Conservation (phyloP, 2,113 vertebrate species). For the Melozone crissalis region DNA sequence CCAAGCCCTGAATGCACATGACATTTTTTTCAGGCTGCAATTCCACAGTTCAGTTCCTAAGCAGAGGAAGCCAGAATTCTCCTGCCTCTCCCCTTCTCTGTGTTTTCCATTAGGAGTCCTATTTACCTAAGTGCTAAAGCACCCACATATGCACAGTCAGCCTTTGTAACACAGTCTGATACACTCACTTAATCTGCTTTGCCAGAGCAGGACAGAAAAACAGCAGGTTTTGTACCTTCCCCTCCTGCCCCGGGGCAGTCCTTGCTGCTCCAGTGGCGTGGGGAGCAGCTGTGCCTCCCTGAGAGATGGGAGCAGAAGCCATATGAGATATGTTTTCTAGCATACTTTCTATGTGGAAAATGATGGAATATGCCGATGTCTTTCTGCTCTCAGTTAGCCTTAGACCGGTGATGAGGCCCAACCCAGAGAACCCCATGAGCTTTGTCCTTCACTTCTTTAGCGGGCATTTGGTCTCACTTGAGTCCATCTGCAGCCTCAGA, state of each 20-base stretch:
- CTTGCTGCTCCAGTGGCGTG: neutral
- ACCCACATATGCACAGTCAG: neutral
- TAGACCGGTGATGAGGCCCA: neutral
- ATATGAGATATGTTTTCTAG: neutral
- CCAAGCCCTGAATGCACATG: neutral
- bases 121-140: neutral
- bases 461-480: neutral
- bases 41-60: neutral
- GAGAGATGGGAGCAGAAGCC: neutral
- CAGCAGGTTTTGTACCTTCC: neutral
- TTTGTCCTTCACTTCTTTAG: neutral
- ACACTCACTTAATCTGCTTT: neutral
- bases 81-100: neutral
- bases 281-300: neutral
- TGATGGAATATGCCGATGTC: neutral
- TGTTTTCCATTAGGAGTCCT: neutral
- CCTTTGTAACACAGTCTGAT: neutral
- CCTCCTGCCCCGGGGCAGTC: fast-evolving
- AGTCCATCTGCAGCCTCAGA: neutral
- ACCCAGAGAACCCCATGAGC: fast-evolving
- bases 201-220: neutral
- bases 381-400: neutral
- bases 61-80: neutral
- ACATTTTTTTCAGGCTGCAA: neutral
- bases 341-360: neutral